Evolutionary conservation across 2,797 vertebrate species (phyloP).

Genomic region (Chelon labrosus): DNA sequence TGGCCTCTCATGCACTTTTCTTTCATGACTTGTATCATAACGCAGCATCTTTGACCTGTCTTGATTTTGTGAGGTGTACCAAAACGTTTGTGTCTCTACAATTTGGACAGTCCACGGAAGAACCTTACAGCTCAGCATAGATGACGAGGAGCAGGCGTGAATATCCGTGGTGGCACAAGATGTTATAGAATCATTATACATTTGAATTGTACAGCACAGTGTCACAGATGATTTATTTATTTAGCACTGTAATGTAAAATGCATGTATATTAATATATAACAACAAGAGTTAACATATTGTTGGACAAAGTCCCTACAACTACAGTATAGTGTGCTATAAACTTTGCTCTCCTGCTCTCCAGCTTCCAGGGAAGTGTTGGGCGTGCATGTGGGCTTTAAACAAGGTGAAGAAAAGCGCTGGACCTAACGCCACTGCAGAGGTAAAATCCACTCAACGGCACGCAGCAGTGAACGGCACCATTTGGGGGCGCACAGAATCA

Average conservation of each 20-base stretch:
- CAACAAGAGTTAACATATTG: too few species aligned
- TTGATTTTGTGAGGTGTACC: not conserved
- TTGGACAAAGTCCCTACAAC: too few species aligned
- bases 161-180: not conserved
- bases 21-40: slow-evolving; percentile 16
- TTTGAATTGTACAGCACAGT: too few species aligned
- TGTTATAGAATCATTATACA: too few species aligned
- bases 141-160: slow-evolving; percentile 41
- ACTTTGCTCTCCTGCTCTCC: not conserved
- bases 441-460: not conserved
- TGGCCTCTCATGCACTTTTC: not conserved
- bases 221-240: too few species aligned
- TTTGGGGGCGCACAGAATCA: not conserved
- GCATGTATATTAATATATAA: too few species aligned
- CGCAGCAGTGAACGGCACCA: not conserved
- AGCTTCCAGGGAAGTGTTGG: slow-evolving; percentile 28
- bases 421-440: slow-evolving; percentile 3
- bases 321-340: too few species aligned
- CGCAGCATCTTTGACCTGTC: rapidly evolving
- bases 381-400: slow-evolving; percentile 43
- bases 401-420: slow-evolving; percentile 1
- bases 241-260: too few species aligned
- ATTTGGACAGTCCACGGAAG: slow-evolving; percentile 42
- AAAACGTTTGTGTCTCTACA: not conserved
- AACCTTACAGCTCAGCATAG: slow-evolving; percentile 24